Evolutionary conservation across 1,140 invertebrate species (phyloP), one percentile per base, ranked within the genome.

Genomic region (Cydia fagiglandana): DNA sequence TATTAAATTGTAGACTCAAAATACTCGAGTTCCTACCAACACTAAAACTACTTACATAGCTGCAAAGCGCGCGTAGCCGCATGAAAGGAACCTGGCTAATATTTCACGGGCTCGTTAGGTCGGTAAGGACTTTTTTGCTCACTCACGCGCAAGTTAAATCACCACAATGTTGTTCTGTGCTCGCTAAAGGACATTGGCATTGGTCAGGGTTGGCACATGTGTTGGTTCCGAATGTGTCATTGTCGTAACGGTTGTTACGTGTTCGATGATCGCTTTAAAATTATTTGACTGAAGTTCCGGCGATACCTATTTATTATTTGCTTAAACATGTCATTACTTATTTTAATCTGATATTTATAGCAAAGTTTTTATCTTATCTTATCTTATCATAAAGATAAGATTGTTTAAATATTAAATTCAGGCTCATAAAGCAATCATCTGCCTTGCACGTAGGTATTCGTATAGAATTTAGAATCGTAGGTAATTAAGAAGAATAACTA

Each of bases 161-260:
- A 90, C 90, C 88, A 87, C 85, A 91, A 86, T 85, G 86, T 86
- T 86, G 85, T 84, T 83, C 83, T 86, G 87, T 88, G 75, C 84
- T 81, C 75, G 77, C 83, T 79, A 77, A 82, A 88, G 88, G 88
- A 88, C 89, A 89, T 92, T 92, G 89, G 79, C 90, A 87, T 83
- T 76, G 41, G 12, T 38, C 76, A 90, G 88, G 90, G 88, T 78
- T 90, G 88, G 24, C 78, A 76, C 38, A 24, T 75, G 73, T 61
- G 76, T 78, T 75, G 68, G 75, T 47, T 73, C 68, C 17, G 20
- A 61, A 61, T 24, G 20, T 61, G 56, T 9, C 7, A 61, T 12
- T 12, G 56, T 4, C 9, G 6, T 10, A 61, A 61, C 50, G 50
- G 50, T 17, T 7, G 15, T n/a, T 53, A 53, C n/a, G 3, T 47